Base-by-base conservation (phyloP, 2,888 invertebrate genomes). In the Chironomus tentans region DNA sequence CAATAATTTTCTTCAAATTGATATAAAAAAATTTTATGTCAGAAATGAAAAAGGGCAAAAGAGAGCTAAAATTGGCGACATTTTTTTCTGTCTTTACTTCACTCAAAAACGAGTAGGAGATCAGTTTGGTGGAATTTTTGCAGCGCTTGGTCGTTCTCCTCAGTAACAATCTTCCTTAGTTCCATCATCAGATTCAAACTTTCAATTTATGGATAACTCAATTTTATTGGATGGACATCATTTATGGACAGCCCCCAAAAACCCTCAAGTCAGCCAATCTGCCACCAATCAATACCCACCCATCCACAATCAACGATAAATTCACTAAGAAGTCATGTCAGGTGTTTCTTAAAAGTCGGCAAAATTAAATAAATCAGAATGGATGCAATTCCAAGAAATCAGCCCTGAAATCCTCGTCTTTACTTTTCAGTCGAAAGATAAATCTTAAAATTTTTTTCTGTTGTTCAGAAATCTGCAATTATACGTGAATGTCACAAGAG, bases 11-110 rank as follows among this genome's bases (percentile, higher is more conserved):
- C 65, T 6, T 65, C 21, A 65, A 65, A 65, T 65, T 65, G 65
- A 13, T 38, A 38, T 38, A 38, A 38, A 38, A n/a, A 38, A 38
- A 38, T 10, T 38, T 38, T 38, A 38, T 38, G 38, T 38, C 38
- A 38, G 38, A 38, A 38, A 38, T 38, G 38, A 38, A 38, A 38
- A 38, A 65, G 21, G 5, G 18, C 21, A 24, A 22, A 10, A 24
- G 65, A 65, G 65, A 24, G 18, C n/a, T 15, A 56, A 56, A 56
- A 65, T 65, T 65, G 65, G 65, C 65, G 65, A 65, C 65, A 24
- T 6, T 65, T 65, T 65, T 65, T 21, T 56, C 15, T 50, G 15
- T 38, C 38, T 38, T 38, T 38, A 38, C 38, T 38, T 38, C 38
- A 38, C 38, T 38, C 38, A 38, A 38, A 38, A 38, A 38, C 38